These are phyloP conservation scores for Astreopora myriophthalma DNA, from an alignment of 64 coral and sea anemone genomes.

Conservation along the genomic window DNA sequence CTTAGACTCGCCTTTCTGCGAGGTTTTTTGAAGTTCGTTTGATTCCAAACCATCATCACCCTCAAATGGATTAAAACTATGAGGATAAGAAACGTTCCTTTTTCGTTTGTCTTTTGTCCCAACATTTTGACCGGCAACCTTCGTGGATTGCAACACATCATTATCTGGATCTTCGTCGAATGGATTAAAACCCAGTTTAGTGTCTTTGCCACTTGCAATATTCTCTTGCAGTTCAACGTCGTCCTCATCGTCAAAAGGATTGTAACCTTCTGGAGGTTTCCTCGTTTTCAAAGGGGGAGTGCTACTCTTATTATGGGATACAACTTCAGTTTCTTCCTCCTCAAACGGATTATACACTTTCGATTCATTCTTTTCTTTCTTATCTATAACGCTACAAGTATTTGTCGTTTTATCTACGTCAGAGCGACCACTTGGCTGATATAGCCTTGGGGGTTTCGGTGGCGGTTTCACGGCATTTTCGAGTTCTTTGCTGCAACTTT, in stretches of 20 bases:
- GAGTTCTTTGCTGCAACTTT: not conserved
- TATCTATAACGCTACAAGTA: not conserved
- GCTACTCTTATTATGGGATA: not conserved
- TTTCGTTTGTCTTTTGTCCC: not conserved
- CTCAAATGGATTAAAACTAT: conserved; percentile 84
- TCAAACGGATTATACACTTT: conserved; percentile 66
- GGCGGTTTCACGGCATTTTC: conserved; percentile 7
- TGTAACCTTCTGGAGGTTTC: conserved; percentile 59
- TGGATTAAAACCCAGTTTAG: conserved; percentile 70
- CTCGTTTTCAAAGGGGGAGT: conserved; percentile 15
- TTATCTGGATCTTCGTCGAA: conserved; percentile 81
- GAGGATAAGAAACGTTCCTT: conserved; percentile 14
- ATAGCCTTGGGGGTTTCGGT: conserved; percentile 7
- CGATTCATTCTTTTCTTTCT: conserved; percentile 18
- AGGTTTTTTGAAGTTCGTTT: conserved; percentile 1
- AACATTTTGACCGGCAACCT: not conserved
- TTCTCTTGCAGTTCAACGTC: not conserved
- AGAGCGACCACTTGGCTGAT: not conserved
- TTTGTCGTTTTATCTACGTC: not conserved
- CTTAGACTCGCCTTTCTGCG: not conserved
- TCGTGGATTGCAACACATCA: not conserved
- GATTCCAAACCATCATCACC: conserved; percentile 53
- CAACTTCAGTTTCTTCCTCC: conserved; percentile 33
- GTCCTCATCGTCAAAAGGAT: conserved; percentile 92
- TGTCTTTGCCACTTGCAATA: not conserved